Base-by-base conservation (phyloP, 1,140 invertebrate genomes). In the Drosophila lowei region DNA sequence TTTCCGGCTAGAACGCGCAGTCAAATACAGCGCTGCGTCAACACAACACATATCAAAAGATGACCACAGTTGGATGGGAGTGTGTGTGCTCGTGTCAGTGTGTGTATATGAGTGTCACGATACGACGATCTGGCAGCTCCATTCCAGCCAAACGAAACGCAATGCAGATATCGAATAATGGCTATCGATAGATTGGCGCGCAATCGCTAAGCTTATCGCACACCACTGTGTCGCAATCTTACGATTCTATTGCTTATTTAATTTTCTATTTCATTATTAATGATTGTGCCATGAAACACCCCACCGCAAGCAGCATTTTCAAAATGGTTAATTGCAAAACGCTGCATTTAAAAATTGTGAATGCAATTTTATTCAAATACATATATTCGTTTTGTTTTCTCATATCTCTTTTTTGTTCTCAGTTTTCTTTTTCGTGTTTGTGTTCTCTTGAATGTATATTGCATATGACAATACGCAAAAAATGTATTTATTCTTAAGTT, bases 341-440 rank as follows among this genome's bases (percentile, higher is more conserved):
- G 23, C 50, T 42, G 70, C 16, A 66, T 68, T 72, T 85, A 85
- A 85, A 89, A 89, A 89, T 79, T 86, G 76, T 90, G 89, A 90
- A 89, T 90, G 71, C 85, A 90, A 90, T 85, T 90, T 90, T 90
- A 90, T 90, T 90, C 78, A 88, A 79, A 83, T 77, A 79, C 81
- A 81, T 88, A 79, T 88, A 81, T 88, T 88, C 85, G 79, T 74
- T 61, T 79, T 79, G 50, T 60, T 76, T 73, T 47, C 72, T 63
- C 74, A 57, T 61, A 18, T 71, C 64, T 52, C 73, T 70, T 42
- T 67, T 60, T 77, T 53, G 18, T 66, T 65, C 44, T 71, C 23
- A 53, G 21, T 50, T 48, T 53, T 60, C 46, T 83, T 63, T 30
- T 63, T 66, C 47, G 50, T 62, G 43, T 57, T 63, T 64, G 50